phyloP scores from a whole-genome alignment of 2,888 invertebrate species.

The Mimachlamys varia region DNA sequence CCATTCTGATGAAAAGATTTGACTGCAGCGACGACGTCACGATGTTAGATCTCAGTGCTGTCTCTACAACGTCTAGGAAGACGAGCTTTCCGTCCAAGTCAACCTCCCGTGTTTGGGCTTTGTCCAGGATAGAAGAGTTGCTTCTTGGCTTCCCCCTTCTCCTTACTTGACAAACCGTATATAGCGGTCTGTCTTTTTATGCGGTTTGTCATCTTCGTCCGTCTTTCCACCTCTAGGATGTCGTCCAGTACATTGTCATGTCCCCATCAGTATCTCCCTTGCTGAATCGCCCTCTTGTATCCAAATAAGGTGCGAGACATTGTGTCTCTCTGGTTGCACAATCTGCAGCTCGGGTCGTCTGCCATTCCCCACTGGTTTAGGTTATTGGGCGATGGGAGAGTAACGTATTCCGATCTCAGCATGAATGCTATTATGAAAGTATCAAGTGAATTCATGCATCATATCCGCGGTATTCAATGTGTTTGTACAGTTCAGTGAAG shows the following conservation, averaged over 20 bases:
- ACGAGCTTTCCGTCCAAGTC: constrained; percentile 8
- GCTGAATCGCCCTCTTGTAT: constrained; percentile 36
- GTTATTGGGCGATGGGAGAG: background rate
- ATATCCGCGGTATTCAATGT: too few relatives aligned
- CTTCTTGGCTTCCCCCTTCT: background rate
- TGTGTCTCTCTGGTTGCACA: background rate
- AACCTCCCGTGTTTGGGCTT: constrained; percentile 28
- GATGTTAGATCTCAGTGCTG: background rate
- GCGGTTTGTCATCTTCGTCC: background rate
- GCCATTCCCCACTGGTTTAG: background rate
- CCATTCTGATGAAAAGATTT: background rate
- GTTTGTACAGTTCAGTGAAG: too few relatives aligned
- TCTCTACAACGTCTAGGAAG: constrained; percentile 36
- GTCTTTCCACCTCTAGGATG: constrained; percentile 20
- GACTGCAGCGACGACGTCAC: background rate
- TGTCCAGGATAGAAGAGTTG: constrained; percentile 34
- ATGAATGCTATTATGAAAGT: background rate
- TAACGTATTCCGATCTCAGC: background rate
- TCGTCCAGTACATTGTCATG: constrained; percentile 41
- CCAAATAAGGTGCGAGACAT: constrained; percentile 37
- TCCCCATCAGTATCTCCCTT: constrained; percentile 39
- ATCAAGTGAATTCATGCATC: background rate
- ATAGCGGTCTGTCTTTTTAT: background rate
- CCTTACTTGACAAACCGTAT: constrained; percentile 27
- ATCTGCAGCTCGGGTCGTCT: background rate